phyloP scores from a whole-genome alignment of 2,113 vertebrate genomes.

The Rhabdomys dilectus region DNA sequence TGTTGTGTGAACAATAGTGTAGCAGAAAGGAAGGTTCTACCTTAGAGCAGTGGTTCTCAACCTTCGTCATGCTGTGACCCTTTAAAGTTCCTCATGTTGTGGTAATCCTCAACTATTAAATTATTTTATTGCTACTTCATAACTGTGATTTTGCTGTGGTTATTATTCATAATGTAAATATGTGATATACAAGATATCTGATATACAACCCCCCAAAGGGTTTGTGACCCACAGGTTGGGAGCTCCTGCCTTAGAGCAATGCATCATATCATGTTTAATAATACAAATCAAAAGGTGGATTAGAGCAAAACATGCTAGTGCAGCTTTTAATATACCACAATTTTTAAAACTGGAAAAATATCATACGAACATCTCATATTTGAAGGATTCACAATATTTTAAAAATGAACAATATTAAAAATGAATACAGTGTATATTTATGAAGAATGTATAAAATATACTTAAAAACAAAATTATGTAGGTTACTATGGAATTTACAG shows the following conservation, averaged over 20 bases:
- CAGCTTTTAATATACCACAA: not conserved
- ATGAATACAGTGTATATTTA: not conserved
- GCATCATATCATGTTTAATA: not conserved
- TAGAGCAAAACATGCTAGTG: not conserved
- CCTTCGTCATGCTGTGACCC: not conserved
- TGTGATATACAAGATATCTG: not conserved
- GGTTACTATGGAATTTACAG: constrained; percentile 21
- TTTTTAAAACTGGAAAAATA: constrained; percentile 41
- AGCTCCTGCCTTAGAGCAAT: not conserved
- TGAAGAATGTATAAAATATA: not conserved
- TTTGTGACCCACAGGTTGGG: not conserved
- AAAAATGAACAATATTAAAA: constrained; percentile 49
- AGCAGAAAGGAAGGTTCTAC: constrained; percentile 28
- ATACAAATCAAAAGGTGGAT: constrained; percentile 2
- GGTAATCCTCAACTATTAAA: not conserved
- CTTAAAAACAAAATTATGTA: constrained; percentile 22
- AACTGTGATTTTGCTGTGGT: not conserved
- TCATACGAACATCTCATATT: not conserved
- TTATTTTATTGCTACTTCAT: not conserved
- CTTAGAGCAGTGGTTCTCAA: not conserved
- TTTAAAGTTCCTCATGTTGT: not conserved
- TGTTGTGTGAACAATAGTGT: not conserved
- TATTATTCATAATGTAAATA: not conserved
- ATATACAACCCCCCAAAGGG: not conserved
- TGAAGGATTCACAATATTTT: constrained; percentile 14